These are phyloP conservation scores for Pentalonia nigronervosa DNA, from an alignment of 1,140 invertebrate species.

Conservation along the genomic window DNA sequence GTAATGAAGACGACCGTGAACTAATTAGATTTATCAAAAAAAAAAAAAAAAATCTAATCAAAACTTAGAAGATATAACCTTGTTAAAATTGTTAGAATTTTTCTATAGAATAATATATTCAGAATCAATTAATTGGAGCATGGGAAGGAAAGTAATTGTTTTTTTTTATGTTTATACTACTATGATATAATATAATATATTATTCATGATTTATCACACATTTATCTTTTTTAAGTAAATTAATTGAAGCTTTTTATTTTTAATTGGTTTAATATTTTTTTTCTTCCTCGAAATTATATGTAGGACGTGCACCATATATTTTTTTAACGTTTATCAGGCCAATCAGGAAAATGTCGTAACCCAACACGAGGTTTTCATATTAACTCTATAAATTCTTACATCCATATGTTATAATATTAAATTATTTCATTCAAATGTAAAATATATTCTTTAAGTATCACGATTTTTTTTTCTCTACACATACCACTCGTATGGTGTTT, in stretches of 20 bases:
- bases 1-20: conserved; percentile 32
- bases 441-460: not conserved
- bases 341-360: not conserved
- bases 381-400: not conserved
- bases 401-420: not conserved
- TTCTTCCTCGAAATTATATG: not conserved
- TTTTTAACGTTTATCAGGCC: not conserved
- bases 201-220: not conserved
- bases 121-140: conserved; percentile 12
- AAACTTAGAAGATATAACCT: not conserved
- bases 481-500: not conserved
- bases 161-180: not conserved
- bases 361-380: not conserved
- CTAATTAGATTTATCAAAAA: conserved; percentile 24
- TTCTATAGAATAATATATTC: conserved; percentile 29
- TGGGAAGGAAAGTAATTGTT: not conserved
- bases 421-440: not conserved
- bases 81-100: conserved; percentile 25
- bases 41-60: not conserved
- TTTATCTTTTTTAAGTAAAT: not conserved
- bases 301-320: not conserved
- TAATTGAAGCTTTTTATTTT: not conserved
- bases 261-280: not conserved
- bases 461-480: not conserved
- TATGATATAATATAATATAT: not conserved